These are phyloP conservation scores for Orientallactaga sibirica DNA, from an alignment of 2,797 vertebrate species.

Conservation along the genomic window DNA sequence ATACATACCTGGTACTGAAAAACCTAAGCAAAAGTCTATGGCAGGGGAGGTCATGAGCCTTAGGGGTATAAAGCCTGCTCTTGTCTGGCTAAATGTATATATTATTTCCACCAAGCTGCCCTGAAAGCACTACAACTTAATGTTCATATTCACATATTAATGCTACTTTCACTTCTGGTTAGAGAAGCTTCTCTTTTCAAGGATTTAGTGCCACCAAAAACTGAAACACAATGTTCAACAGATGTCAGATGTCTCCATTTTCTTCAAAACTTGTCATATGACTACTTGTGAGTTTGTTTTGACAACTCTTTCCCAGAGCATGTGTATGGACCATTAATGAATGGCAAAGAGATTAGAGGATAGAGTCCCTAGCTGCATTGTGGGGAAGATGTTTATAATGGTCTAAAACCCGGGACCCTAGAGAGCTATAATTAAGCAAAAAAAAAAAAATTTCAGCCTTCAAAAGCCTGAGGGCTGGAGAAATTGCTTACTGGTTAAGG, in stretches of 20 bases:
- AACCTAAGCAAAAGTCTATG: too few species aligned
- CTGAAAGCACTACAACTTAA: too few species aligned
- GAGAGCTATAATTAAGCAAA: background rate
- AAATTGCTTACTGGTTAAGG: too few species aligned
- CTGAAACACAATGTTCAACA: background rate
- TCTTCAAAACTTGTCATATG: background rate
- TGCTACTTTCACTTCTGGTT: too few species aligned
- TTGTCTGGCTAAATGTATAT: too few species aligned
- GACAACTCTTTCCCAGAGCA: background rate
- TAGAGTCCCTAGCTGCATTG: background rate
- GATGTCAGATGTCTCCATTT: background rate
- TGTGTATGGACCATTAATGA: background rate
- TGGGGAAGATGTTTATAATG: background rate
- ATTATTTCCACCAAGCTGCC: too few species aligned
- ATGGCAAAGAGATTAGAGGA: background rate
- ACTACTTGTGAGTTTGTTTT: background rate
- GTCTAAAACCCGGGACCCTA: background rate
- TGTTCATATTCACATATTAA: too few species aligned
- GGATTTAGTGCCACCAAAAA: background rate
- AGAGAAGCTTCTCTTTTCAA: background rate
- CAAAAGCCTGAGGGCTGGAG: background rate
- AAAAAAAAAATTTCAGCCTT: background rate
- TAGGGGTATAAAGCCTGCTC: too few species aligned
- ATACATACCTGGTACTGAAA: too few species aligned
- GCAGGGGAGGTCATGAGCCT: too few species aligned